Conservation (phyloP, 2,797 vertebrate genomes). For the Myotis pilosus region DNA sequence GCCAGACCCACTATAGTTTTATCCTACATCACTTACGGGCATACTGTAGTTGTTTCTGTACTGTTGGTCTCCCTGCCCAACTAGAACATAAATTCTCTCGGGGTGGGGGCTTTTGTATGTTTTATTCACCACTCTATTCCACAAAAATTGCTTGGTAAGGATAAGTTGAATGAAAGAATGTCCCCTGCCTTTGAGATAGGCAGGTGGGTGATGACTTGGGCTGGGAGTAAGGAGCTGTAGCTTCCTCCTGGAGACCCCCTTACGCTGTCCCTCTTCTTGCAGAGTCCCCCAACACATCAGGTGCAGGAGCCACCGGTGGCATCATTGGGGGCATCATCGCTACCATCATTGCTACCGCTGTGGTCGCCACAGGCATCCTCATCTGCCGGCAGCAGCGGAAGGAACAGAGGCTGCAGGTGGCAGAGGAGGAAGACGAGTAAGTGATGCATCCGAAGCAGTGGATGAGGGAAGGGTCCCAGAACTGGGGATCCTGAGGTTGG, state of each 20-base stretch:
- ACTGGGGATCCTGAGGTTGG: accelerated
- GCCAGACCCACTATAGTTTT: not conserved
- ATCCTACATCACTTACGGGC: not conserved
- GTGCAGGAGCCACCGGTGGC: conserved; percentile 79
- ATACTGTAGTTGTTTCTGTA: not conserved
- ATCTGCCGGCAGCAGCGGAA: conserved; percentile 81
- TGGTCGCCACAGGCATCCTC: conserved; percentile 75
- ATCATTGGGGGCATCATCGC: conserved; percentile 83
- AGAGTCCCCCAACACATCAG: conserved; percentile 74
- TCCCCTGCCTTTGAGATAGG: not conserved
- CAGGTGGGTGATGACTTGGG: not conserved
- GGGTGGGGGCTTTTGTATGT: not conserved
- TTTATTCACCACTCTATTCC: too few relatives aligned
- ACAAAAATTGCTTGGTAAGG: not conserved
- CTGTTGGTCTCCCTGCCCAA: not conserved
- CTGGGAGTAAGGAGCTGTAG: not conserved
- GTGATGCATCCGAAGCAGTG: not conserved
- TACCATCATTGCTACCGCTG: conserved; percentile 75
- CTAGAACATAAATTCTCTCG: not conserved
- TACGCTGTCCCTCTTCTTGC: conserved; percentile 43
- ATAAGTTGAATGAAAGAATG: not conserved
- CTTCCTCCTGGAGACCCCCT: not conserved
- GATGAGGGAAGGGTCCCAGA: not conserved
- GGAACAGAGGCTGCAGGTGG: conserved; percentile 73
- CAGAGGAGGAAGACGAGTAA: conserved; percentile 78